phyloP scores from a whole-genome alignment of 2,113 vertebrate genomes.

The Globicephala melas region DNA sequence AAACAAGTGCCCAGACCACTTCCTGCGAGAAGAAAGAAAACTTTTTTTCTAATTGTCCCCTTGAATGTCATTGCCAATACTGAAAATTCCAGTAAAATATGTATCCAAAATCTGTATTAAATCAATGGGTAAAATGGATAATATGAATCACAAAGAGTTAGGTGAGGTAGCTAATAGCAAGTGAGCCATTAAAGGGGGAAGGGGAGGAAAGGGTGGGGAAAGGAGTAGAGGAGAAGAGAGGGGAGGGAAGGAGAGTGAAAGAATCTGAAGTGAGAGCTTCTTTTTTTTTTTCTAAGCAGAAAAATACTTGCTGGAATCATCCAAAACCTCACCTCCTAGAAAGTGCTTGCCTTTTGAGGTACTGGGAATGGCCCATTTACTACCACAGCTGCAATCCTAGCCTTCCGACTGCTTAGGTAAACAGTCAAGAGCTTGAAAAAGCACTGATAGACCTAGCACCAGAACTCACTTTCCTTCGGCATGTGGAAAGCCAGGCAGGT shows the following conservation, averaged over 20 bases:
- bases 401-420: slow-evolving; percentile 13
- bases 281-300: neutral
- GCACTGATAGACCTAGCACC: neutral
- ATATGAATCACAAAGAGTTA: neutral
- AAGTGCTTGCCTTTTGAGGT: neutral
- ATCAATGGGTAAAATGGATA: neutral
- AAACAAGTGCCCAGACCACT: slow-evolving; percentile 41
- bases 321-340: slow-evolving; percentile 9
- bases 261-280: neutral
- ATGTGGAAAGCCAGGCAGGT: neutral
- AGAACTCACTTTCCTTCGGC: neutral
- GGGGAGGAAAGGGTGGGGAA: neutral
- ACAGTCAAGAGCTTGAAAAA: slow-evolving; percentile 21
- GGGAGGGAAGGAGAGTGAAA: neutral
- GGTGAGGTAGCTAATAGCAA: slow-evolving; percentile 21
- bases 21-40: slow-evolving; percentile 46
- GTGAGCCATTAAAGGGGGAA: neutral
- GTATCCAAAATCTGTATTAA: slow-evolving; percentile 36
- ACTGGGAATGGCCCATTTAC: neutral
- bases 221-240: neutral
- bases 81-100: slow-evolving; percentile 41
- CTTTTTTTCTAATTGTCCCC: slow-evolving; percentile 28
- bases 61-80: neutral
- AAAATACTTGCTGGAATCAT: neutral
- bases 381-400: slow-evolving; percentile 4